Evolutionary conservation across 35 echinoderm and acorn worm genomes (phyloP).

Genomic region (Stichopus chloronotus): DNA sequence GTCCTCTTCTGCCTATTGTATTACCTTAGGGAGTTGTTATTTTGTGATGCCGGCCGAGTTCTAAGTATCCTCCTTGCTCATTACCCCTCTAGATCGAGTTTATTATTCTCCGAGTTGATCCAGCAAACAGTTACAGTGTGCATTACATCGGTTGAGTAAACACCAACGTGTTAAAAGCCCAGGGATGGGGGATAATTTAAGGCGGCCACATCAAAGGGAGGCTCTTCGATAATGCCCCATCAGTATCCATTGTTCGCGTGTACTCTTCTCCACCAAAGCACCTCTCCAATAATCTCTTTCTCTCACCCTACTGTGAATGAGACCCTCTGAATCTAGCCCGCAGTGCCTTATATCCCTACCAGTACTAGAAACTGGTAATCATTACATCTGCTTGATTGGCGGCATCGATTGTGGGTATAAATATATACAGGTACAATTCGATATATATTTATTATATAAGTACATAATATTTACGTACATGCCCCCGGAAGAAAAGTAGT

Average conservation of each 20-base stretch:
- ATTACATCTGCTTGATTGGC: slow-evolving; percentile 10
- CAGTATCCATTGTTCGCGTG: slow-evolving; percentile 16
- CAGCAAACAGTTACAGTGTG: slow-evolving; percentile 3
- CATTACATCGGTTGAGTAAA: slow-evolving; percentile 33
- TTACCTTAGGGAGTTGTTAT: too few relatives aligned
- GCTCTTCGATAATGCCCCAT: slow-evolving; percentile 9
- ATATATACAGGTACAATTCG: neutral
- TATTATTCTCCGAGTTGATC: slow-evolving; percentile 17
- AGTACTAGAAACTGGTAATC: neutral
- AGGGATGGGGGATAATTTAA: slow-evolving; percentile 26
- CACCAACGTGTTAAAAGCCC: slow-evolving; percentile 35
- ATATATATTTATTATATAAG: too few relatives aligned
- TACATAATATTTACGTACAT: too few relatives aligned
- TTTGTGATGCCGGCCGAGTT: too few relatives aligned
- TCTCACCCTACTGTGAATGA: neutral
- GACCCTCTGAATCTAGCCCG: neutral
- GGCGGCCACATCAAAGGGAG: slow-evolving; percentile 31
- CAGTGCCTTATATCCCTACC: neutral
- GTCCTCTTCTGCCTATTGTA: too few relatives aligned
- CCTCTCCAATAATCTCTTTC: slow-evolving; percentile 4
- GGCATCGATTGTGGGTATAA: neutral
- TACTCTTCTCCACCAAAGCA: slow-evolving; percentile 8
- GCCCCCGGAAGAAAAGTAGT: too few relatives aligned
- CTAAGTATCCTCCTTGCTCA: too few relatives aligned
- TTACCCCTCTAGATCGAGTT: neutral